A percentile compares a stretch with the other conserved stretches of the same genome.
Conservation (phyloP, 2,888 invertebrate species). For the Cryptocephalus primarius region DNA sequence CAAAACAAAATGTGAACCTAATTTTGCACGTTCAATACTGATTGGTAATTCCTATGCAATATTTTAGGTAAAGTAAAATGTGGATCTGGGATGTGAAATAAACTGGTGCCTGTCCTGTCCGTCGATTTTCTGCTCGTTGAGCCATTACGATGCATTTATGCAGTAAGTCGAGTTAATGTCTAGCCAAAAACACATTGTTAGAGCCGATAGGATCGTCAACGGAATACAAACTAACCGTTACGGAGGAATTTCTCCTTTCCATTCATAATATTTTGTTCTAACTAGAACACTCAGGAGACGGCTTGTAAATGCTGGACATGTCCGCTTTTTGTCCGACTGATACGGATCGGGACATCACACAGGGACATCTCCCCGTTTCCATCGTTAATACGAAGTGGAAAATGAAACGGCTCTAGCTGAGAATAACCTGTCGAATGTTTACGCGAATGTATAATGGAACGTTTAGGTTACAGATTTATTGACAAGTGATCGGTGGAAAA, state of each 20-base stretch:
- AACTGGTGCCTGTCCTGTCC: constrained; percentile 11
- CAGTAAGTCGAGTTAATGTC: constrained; percentile 18
- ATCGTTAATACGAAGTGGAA: too few relatives aligned
- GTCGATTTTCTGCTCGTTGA: constrained; percentile 12
- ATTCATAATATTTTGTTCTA: constrained; percentile 11
- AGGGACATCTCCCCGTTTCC: neutral
- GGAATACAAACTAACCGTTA: constrained; percentile 11
- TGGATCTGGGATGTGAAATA: neutral
- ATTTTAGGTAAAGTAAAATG: too few relatives aligned
- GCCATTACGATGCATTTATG: constrained; percentile 22
- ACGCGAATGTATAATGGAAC: too few relatives aligned
- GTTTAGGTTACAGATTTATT: too few relatives aligned
- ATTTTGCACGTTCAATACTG: too few relatives aligned
- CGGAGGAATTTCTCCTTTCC: constrained; percentile 8
- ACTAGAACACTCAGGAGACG: neutral
- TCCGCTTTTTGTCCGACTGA: neutral
- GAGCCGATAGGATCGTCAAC: constrained; percentile 10
- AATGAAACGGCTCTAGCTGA: too few relatives aligned
- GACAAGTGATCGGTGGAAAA: too few relatives aligned
- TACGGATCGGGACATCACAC: neutral
- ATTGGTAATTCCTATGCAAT: too few relatives aligned
- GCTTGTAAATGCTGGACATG: neutral
- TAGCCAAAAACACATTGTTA: constrained; percentile 23
- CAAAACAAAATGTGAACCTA: too few relatives aligned
- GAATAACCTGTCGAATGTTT: too few relatives aligned